A percentile compares a stretch with the other conserved stretches of the same genome.
Conservation (phyloP, 2,888 invertebrate species). For the Tachystola acroxantha region DNA sequence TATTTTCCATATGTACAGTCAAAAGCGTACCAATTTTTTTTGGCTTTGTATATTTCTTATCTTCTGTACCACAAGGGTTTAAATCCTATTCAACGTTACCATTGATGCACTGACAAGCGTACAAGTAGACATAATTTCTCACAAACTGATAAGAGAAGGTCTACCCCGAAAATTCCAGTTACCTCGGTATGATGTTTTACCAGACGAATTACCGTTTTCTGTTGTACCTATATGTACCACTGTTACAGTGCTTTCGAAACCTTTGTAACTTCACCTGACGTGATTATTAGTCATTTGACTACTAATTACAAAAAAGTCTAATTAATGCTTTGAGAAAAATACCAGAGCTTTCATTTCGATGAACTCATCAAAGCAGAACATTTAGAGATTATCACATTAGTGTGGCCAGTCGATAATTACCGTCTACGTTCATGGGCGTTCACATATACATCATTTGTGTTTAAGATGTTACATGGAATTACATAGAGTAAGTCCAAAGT, state of each 20-base stretch:
- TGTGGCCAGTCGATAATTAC: slow-evolving; percentile 61
- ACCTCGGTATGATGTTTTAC: too few species aligned
- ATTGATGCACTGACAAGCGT: too few species aligned
- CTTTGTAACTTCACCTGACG: background rate
- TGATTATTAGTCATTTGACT: slow-evolving; percentile 4
- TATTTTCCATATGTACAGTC: too few species aligned
- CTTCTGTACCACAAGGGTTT: too few species aligned
- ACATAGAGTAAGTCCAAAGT: slow-evolving; percentile 38
- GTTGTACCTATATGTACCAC: background rate
- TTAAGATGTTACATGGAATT: slow-evolving; percentile 67
- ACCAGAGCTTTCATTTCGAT: slow-evolving; percentile 38
- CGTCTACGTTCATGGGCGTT: slow-evolving; percentile 61
- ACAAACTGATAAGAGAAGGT: too few species aligned
- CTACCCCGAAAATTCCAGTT: too few species aligned
- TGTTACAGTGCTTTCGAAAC: background rate
- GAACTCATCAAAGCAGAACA: slow-evolving; percentile 67
- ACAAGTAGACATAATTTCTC: too few species aligned
- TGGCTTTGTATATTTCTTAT: too few species aligned
- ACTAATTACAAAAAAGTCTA: slow-evolving; percentile 37
- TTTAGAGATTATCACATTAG: slow-evolving; percentile 67
- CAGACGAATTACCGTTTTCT: too few species aligned
- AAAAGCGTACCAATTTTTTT: too few species aligned
- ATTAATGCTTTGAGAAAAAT: slow-evolving; percentile 42
- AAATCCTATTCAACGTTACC: too few species aligned
- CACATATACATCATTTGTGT: slow-evolving; percentile 69